Conservation (phyloP, 2,113 vertebrate species). For the Hydropotes inermis region DNA sequence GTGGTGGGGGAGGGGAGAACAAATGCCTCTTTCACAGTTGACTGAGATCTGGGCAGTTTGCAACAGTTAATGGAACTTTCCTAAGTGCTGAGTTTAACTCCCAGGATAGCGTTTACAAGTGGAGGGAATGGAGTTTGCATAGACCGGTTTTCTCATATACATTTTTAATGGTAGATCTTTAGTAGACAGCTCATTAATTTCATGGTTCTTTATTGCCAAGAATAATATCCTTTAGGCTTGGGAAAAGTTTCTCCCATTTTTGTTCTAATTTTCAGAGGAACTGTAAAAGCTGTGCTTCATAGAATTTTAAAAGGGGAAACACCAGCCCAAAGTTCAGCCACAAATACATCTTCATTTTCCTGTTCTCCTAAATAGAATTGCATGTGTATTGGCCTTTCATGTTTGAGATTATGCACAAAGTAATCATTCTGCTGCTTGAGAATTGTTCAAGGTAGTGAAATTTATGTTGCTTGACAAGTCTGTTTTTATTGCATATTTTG, state of each 20-base stretch:
- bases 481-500: conserved; percentile 21
- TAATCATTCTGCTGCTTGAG: conserved; percentile 66
- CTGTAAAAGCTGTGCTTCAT: conserved; percentile 39
- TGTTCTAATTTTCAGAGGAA: conserved; percentile 43
- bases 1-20: neutral
- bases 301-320: conserved; percentile 59
- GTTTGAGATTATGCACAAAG: conserved; percentile 47
- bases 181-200: conserved; percentile 76
- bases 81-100: conserved; percentile 59
- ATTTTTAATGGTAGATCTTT: conserved; percentile 71
- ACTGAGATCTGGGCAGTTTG: neutral
- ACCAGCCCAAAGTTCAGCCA: conserved; percentile 19
- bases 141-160: conserved; percentile 51
- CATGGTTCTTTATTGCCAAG: conserved; percentile 67
- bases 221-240: conserved; percentile 63
- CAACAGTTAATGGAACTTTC: conserved; percentile 65
- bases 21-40: conserved; percentile 35
- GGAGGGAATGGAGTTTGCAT: conserved; percentile 28
- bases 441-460: conserved; percentile 68
- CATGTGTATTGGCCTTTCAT: conserved; percentile 63
- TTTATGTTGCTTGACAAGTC: conserved; percentile 39
- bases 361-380: conserved; percentile 58
- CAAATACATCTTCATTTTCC: conserved; percentile 4
- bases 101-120: conserved; percentile 35
- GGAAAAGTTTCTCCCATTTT: conserved; percentile 48